phyloP scores from a whole-genome alignment of 2,888 invertebrate species.

The Criorhina ranunculi region DNA sequence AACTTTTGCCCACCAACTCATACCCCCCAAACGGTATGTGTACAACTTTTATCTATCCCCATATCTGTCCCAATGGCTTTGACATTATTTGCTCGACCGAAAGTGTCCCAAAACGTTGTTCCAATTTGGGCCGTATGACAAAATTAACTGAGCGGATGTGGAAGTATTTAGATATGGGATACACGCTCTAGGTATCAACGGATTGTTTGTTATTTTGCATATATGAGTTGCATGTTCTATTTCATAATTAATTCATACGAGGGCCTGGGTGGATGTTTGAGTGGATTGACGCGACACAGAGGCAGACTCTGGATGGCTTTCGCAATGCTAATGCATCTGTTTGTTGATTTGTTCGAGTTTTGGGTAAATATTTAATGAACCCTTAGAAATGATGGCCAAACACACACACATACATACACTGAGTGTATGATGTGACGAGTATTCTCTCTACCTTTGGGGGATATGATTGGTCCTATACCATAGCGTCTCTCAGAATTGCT shows the following conservation, averaged over 20 bases:
- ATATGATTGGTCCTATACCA: background rate
- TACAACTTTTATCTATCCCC: conserved; percentile 31
- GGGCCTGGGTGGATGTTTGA: background rate
- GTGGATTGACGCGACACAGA: conserved; percentile 8
- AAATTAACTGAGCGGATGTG: conserved; percentile 51
- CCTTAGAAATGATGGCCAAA: conserved; percentile 59
- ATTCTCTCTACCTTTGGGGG: background rate
- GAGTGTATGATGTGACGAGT: conserved; percentile 7
- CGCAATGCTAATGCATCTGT: conserved; percentile 52
- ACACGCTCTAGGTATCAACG: conserved; percentile 12
- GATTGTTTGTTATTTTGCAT: conserved; percentile 64
- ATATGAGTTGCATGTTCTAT: conserved; percentile 49
- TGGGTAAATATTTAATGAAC: conserved; percentile 72
- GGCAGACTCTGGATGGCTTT: conserved; percentile 15
- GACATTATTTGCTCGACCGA: conserved; percentile 39
- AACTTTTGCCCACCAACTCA: too few relatives aligned
- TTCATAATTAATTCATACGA: conserved; percentile 71
- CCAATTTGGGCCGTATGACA: conserved; percentile 1
- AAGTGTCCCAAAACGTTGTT: conserved; percentile 10
- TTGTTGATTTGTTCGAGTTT: conserved; percentile 69
- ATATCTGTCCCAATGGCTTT: conserved; percentile 33
- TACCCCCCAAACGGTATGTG: conserved; percentile 1
- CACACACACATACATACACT: conserved; percentile 1
- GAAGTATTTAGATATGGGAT: conserved; percentile 30
- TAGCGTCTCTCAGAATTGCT: background rate